Conservation (phyloP, 2,113 vertebrate species). For the Chlorodrepanis virens region DNA sequence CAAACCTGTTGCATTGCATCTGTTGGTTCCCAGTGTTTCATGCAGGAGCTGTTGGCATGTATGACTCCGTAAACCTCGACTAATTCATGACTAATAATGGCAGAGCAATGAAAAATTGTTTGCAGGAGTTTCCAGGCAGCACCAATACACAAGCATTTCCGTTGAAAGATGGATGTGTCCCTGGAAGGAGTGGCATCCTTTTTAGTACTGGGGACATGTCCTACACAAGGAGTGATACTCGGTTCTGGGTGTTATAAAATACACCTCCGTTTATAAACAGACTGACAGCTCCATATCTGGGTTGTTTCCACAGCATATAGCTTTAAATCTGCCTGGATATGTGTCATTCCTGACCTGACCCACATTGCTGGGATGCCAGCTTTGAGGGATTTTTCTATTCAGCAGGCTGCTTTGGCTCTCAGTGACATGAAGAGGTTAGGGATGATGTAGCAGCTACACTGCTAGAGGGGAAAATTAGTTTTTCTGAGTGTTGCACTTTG, state of each 20-base stretch:
- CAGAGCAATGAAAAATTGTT: neutral
- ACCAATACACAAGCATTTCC: neutral
- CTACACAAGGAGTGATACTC: neutral
- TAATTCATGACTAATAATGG: neutral
- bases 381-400: neutral
- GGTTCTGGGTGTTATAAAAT: neutral
- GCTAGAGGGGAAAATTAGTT: neutral
- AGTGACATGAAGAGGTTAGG: neutral
- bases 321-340: neutral
- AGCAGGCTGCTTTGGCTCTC: neutral
- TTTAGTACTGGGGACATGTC: neutral
- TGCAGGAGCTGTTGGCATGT: neutral
- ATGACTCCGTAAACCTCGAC: neutral
- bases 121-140: neutral
- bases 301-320: neutral
- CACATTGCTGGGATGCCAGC: neutral
- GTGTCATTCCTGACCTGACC: neutral
- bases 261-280: neutral
- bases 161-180: neutral
- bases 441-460: neutral
- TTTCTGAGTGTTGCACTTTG: neutral
- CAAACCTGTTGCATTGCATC: neutral
- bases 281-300: neutral
- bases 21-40: neutral
- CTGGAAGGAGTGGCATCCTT: neutral